These are phyloP conservation scores for Drosophila koepferae DNA, from an alignment of 2,888 invertebrate genomes.

Conservation along the genomic window DNA sequence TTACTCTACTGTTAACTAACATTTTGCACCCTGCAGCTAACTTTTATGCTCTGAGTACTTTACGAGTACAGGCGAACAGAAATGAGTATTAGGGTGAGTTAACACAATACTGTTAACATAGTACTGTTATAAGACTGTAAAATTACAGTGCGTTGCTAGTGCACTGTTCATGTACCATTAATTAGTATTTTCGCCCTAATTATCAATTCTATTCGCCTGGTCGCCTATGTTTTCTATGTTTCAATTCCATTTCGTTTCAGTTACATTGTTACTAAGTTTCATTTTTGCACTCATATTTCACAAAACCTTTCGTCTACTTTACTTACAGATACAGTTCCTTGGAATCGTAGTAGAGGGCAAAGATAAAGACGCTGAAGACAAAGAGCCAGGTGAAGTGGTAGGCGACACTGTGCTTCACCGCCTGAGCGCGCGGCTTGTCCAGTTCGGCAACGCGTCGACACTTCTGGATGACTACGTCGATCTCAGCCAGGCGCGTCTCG, in stretches of 20 bases:
- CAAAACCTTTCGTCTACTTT: background rate
- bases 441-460: constrained; percentile 72
- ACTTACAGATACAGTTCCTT: constrained; percentile 68
- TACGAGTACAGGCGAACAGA: too few relatives aligned
- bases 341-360: constrained; percentile 71
- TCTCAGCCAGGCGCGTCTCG: constrained; percentile 70
- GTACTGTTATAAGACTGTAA: too few relatives aligned
- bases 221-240: background rate
- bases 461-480: constrained; percentile 72
- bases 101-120: too few relatives aligned
- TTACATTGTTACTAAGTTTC: background rate
- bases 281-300: background rate
- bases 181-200: too few relatives aligned
- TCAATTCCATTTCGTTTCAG: background rate
- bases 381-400: constrained; percentile 75
- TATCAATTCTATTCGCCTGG: too few relatives aligned
- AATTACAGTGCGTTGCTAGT: too few relatives aligned
- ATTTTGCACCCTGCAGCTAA: too few relatives aligned
- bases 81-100: too few relatives aligned
- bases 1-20: too few relatives aligned
- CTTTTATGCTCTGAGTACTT: too few relatives aligned
- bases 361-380: constrained; percentile 64
- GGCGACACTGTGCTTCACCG: constrained; percentile 60
- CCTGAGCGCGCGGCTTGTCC: constrained; percentile 49
- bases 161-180: too few relatives aligned